A percentile compares a stretch with the other conserved stretches of the same genome.
phyloP scores from a whole-genome alignment of 2,888 invertebrate genomes.

The Lasioglossum zephyrum region DNA sequence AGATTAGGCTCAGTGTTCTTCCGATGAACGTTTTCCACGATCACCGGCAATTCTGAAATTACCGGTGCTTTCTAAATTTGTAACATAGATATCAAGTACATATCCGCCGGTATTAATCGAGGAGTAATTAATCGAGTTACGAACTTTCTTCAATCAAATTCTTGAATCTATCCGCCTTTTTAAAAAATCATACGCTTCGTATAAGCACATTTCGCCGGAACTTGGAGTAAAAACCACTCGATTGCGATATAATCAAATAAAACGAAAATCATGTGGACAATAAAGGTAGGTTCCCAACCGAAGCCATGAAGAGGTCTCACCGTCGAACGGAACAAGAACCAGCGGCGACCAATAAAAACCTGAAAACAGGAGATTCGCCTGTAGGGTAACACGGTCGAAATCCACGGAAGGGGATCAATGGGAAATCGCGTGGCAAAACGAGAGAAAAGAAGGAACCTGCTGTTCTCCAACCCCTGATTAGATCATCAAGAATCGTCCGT shows the following conservation, averaged over 20 bases:
- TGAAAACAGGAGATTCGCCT: background rate
- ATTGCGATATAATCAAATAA: background rate
- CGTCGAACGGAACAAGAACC: background rate
- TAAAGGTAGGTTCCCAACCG: background rate
- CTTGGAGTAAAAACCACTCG: background rate
- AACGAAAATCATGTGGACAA: background rate
- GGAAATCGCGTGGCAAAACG: background rate
- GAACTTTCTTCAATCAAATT: background rate
- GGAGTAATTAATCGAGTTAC: background rate
- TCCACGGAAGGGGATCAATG: slow-evolving; percentile 8
- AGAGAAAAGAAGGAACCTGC: background rate
- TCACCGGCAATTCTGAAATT: background rate
- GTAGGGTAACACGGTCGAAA: background rate
- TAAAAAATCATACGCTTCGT: too few relatives aligned
- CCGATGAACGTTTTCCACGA: slow-evolving; percentile 1
- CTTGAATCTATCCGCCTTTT: too few relatives aligned
- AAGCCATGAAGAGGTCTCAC: background rate
- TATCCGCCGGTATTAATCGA: background rate
- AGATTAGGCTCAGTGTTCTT: background rate
- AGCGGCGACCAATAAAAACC: background rate
- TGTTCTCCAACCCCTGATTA: slow-evolving; percentile 53
- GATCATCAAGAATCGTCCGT: slow-evolving; percentile 56
- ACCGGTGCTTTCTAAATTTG: background rate
- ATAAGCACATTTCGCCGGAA: background rate
- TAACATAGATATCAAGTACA: background rate